Evolutionary conservation across 2,797 vertebrate species (phyloP).

Genomic region (Leptodactylus fallax): DNA sequence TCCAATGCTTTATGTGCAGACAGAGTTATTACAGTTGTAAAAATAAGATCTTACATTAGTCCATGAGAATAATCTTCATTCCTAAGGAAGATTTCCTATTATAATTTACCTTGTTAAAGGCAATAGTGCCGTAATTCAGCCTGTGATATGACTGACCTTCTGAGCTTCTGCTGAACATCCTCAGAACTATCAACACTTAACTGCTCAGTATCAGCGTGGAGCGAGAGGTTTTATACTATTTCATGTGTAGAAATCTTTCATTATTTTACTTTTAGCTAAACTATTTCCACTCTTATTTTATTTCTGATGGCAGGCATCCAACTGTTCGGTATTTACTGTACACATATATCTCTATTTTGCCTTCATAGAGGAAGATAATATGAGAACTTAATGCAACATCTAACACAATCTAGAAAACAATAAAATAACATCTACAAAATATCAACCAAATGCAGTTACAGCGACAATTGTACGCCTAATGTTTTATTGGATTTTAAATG

Average conservation of each 20-base stretch:
- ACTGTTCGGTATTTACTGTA: constrained; percentile 24
- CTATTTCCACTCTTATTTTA: constrained; percentile 19
- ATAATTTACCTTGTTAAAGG: constrained; percentile 15
- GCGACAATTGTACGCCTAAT: neutral
- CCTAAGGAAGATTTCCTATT: neutral
- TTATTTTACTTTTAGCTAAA: constrained; percentile 18
- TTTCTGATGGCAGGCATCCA: neutral
- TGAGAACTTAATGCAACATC: constrained; percentile 48
- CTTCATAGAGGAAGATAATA: constrained; percentile 5
- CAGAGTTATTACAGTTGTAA: neutral
- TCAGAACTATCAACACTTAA: neutral
- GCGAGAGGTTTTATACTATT: constrained; percentile 8
- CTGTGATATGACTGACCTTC: neutral
- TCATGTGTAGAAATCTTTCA: neutral
- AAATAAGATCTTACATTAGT: neutral
- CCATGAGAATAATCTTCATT: neutral
- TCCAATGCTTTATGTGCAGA: neutral
- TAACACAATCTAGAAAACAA: constrained; percentile 47
- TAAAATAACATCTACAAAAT: constrained; percentile 24
- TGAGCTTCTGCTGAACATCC: neutral
- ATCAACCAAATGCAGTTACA: constrained; percentile 9
- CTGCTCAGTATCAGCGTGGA: neutral
- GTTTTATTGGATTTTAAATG: constrained; percentile 32
- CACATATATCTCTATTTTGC: constrained; percentile 8
- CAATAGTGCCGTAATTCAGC: neutral